Base-by-base conservation (phyloP, 1,140 invertebrate genomes). In the Epicauta chinensis region DNA sequence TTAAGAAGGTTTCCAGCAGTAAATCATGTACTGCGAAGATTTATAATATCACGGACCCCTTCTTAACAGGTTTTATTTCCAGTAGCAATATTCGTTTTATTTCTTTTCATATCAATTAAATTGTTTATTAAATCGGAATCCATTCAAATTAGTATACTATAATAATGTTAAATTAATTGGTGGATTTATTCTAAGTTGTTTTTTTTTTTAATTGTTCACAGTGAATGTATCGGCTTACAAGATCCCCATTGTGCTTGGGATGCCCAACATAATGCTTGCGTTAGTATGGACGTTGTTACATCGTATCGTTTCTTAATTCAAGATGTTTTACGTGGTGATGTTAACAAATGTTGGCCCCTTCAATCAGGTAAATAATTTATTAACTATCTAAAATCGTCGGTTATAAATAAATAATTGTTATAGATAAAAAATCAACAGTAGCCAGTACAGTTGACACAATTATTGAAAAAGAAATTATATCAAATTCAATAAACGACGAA, bases 171-270 rank as follows among this genome's bases (percentile, higher is more conserved):
- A n/a, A n/a, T n/a, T n/a, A n/a, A n/a, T n/a, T n/a, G n/a, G n/a
- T n/a, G n/a, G n/a, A n/a, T n/a, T n/a, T n/a, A n/a, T n/a, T n/a
- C n/a, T n/a, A 23, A 23, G 23, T 3, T 7, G 23, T 5, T 23
- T 23, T 23, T 23, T 23, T 7, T 23, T 23, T 23, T 23, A 23
- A 23, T 5, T 23, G 4, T 74, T 74, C 87, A 70, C 73, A 84
- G 85, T 49, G 82, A 86, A 48, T 99, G 97, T 73, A 84, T 99
- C 0, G 81, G 81, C 12, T 75, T 98, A 15, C 93, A 95, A 77
- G 96, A 98, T 75, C 96, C 96, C 0, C 93, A 98, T 71, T 99
- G 97, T 76, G 93, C 92, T 7, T 99, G 96, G 95, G 86, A 93
- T 70, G 80, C 82, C 16, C 82, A 82, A 43, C 79, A 82, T 53